Conservation (phyloP, 2,888 invertebrate genomes). For the Eupithecia centaureata region DNA sequence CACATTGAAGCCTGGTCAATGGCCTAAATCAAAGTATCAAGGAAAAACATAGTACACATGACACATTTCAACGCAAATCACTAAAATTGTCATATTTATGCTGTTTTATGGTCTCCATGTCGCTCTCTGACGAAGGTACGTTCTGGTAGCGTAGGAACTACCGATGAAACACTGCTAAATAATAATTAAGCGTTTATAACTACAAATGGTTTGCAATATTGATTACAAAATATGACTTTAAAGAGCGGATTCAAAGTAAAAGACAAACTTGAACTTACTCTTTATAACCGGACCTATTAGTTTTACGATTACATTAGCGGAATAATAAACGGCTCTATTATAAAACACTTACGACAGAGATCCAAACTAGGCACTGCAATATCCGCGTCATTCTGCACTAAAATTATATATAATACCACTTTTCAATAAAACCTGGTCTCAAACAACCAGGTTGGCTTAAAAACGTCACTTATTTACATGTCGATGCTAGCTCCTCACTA, state of each 20-base stretch:
- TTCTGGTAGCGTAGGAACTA: not conserved
- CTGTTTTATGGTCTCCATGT: not conserved
- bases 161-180: not conserved
- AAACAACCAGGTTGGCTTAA: conserved; percentile 43
- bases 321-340: conserved; percentile 17
- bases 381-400: conserved; percentile 61
- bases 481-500: conserved; percentile 40
- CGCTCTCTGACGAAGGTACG: not conserved
- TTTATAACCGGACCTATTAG: conserved; percentile 5
- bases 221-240: not conserved
- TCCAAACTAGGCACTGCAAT: conserved; percentile 57
- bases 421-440: conserved; percentile 44
- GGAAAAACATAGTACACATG: not conserved
- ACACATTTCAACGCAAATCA: conserved; percentile 1
- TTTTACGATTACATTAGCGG: conserved; percentile 18
- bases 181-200: not conserved
- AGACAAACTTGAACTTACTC: not conserved
- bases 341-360: conserved; percentile 60
- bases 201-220: not conserved
- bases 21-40: not conserved
- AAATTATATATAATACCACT: conserved; percentile 38
- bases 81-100: not conserved
- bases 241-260: not conserved
- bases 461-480: conserved; percentile 55
- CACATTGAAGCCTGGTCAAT: not conserved